Evolutionary conservation across 92 coral and sea anemone genomes (phyloP), one percentile per base, ranked within the genome.

Genomic region (Montipora capitata): DNA sequence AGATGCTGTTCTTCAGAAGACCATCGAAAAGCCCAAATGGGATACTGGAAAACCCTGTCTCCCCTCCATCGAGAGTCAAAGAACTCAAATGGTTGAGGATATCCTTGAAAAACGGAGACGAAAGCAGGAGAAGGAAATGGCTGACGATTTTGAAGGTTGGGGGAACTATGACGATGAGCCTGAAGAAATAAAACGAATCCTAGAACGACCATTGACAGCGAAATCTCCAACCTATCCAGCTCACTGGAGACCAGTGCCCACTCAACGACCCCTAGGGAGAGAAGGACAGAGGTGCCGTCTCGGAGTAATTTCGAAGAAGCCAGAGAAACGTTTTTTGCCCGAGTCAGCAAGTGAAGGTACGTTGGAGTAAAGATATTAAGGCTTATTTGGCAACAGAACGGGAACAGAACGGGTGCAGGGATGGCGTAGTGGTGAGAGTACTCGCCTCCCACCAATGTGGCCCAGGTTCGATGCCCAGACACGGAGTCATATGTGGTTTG

Each of bases 261-360:
- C 40, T 49, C 40, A 61, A n/a, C 54, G 81, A 2, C 81, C 88
- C 4, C 88, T 45, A 4, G 88, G 75, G 74, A 84, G 88, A 62
- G 81, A 79, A 11, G 88, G 81, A 20, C 48, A 61, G 13, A 81
- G 88, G 16, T 63, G 58, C 11, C 42, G 59, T 27, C 80, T 73
- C 1, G 73, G 87, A 40, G 16, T 83, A 0, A 5, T 39, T 14
- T 35, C 72, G 79, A 54, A 44, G 10, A 72, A 45, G 15, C 40
- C 72, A 9, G 73, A 61, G 1, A 20, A 51, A 18, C 40, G 52
- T 35, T 15, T 27, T 7, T 1, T 73, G 1, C 61, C 74, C 2
- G 64, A 83, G 7, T 74, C 81, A 10, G 74, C 74, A 12, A 58
- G 48, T 84, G 88, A 84, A 74, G 88, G 88, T 84, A 42, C 11